A percentile compares a stretch with the other conserved stretches of the same genome.
phyloP scores from a whole-genome alignment of 2,113 vertebrate species.

The Neolamprologus cancellatus region DNA sequence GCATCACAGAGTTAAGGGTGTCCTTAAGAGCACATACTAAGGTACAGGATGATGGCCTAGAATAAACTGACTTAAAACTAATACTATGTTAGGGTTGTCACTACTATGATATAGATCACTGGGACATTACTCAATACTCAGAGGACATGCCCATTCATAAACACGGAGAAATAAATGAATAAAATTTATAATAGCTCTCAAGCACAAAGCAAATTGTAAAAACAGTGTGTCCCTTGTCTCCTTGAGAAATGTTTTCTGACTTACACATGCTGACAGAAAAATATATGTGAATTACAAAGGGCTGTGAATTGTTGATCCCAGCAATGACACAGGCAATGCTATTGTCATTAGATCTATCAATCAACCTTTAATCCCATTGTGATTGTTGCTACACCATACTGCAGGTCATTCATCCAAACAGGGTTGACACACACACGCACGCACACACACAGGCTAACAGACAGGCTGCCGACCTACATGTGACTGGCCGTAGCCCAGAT shows the following conservation, averaged over 20 bases:
- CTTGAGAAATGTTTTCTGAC: neutral
- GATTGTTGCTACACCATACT: conserved; percentile 23
- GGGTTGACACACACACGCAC: conserved; percentile 8
- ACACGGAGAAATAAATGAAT: neutral
- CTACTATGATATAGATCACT: neutral
- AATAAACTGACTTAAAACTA: neutral
- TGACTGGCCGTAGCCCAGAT: conserved; percentile 63
- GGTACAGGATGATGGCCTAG: neutral
- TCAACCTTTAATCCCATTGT: conserved; percentile 7
- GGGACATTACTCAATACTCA: neutral
- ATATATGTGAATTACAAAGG: neutral
- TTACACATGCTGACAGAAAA: neutral
- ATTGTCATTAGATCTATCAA: conserved; percentile 39
- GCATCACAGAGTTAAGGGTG: neutral
- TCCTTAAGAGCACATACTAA: neutral
- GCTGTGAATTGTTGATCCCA: conserved; percentile 10
- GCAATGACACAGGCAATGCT: conserved; percentile 12
- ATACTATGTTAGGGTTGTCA: neutral
- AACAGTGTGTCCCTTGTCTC: conserved; percentile 4
- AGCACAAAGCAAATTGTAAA: neutral
- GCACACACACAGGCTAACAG: neutral
- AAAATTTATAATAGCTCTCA: neutral
- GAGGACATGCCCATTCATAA: neutral
- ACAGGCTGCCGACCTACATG: conserved; percentile 71
- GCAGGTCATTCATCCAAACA: conserved; percentile 37